Evolutionary conservation across 2,888 invertebrate species (phyloP).

Genomic region (Drosophila anomalipes): DNA sequence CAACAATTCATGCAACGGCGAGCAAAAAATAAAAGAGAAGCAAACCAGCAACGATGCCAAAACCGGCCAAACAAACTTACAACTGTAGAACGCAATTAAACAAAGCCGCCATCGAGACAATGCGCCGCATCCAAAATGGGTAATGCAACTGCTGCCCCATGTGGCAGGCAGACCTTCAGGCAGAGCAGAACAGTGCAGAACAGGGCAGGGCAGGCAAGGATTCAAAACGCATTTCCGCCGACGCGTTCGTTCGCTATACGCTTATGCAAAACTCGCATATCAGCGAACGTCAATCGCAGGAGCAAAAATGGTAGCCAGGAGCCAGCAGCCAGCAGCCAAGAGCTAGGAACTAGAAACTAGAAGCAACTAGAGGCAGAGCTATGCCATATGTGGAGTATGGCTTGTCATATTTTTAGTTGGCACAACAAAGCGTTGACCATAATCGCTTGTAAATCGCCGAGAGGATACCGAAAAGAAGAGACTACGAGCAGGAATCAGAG

Average conservation of each 20-base stretch:
- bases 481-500: neutral
- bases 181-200: constrained; percentile 3
- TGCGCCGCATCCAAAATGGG: constrained; percentile 56
- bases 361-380: constrained; percentile 3
- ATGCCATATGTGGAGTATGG: constrained; percentile 61
- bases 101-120: constrained; percentile 71
- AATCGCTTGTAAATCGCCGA: constrained; percentile 59
- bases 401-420: constrained; percentile 74
- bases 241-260: constrained; percentile 57
- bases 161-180: constrained; percentile 31
- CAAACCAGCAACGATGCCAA: constrained; percentile 31
- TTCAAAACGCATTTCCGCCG: constrained; percentile 77
- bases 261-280: constrained; percentile 72
- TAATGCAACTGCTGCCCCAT: constrained; percentile 39
- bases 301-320: constrained; percentile 4
- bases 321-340: neutral
- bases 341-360: neutral
- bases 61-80: constrained; percentile 19
- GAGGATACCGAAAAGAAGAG: neutral
- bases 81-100: constrained; percentile 74
- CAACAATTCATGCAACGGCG: constrained; percentile 59
- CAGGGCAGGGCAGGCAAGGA: constrained; percentile 49
- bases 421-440: constrained; percentile 71
- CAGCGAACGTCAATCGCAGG: constrained; percentile 60
- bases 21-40: constrained; percentile 30